A percentile compares a stretch with the other conserved stretches of the same genome.
phyloP scores from a whole-genome alignment of 1,140 invertebrate species.

The Cryptotermes secundus region DNA sequence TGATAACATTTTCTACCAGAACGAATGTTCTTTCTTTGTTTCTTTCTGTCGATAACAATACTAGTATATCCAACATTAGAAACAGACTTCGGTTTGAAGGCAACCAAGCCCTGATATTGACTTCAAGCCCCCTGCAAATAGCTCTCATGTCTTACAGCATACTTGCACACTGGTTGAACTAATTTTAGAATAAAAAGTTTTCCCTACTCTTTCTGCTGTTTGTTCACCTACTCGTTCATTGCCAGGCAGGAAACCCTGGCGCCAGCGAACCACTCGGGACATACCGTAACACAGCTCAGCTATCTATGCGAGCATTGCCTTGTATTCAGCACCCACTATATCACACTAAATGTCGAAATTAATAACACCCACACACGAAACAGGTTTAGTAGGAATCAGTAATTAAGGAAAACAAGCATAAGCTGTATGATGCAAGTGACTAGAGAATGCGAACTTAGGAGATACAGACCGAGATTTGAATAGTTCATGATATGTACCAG shows the following conservation, averaged over 20 bases:
- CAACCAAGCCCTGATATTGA: neutral
- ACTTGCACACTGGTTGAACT: neutral
- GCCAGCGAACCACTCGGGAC: neutral
- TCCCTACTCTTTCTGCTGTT: neutral
- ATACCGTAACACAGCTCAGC: neutral
- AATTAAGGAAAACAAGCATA: neutral
- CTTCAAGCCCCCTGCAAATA: neutral
- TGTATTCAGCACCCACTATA: neutral
- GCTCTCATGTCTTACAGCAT: neutral
- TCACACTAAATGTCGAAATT: neutral
- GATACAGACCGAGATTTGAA: too few relatives aligned
- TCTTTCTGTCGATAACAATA: too few relatives aligned
- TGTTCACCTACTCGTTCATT: neutral
- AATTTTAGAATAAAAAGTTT: slow-evolving; percentile 1
- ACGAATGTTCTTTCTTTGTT: too few relatives aligned
- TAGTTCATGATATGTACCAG: too few relatives aligned
- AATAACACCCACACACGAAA: neutral
- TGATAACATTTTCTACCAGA: too few relatives aligned
- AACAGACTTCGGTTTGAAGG: too few relatives aligned
- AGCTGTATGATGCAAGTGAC: too few relatives aligned
- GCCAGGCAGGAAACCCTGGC: neutral
- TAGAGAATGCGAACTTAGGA: too few relatives aligned
- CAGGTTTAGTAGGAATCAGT: neutral
- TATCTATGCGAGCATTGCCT: neutral
- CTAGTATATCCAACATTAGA: too few relatives aligned